Conservation (phyloP, 1,140 invertebrate species). For the Stenopsyche tienmushanensis region DNA sequence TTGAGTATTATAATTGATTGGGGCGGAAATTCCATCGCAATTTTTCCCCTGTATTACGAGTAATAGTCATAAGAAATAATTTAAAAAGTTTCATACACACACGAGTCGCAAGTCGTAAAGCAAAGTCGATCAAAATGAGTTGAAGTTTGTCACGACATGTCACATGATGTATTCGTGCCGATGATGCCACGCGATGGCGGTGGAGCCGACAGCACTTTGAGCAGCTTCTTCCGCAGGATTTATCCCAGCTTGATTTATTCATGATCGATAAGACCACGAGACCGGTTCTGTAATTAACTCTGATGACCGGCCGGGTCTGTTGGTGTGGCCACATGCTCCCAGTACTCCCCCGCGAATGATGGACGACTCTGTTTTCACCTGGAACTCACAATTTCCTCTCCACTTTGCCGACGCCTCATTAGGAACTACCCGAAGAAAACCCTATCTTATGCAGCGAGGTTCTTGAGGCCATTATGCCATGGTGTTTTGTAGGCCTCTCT, state of each 20-base stretch:
- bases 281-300: conserved; percentile 11
- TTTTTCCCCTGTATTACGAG: too few relatives aligned
- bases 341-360: conserved; percentile 16
- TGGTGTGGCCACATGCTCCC: not conserved
- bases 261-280: not conserved
- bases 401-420: conserved; percentile 9
- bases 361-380: conserved; percentile 26
- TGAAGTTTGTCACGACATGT: not conserved
- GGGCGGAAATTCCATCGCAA: too few relatives aligned
- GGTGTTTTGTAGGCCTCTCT: conserved; percentile 23
- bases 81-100: too few relatives aligned
- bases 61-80: too few relatives aligned
- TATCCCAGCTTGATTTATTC: not conserved
- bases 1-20: too few relatives aligned
- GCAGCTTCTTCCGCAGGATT: too few relatives aligned
- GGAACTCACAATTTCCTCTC: conserved; percentile 22
- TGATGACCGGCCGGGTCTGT: conserved; percentile 13
- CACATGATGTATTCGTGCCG: not conserved
- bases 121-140: too few relatives aligned
- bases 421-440: not conserved
- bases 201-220: not conserved
- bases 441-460: not conserved
- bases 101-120: too few relatives aligned
- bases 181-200: not conserved
- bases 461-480: conserved; percentile 23